Percentiles rank a stretch among this genome's conserved stretches.
Evolutionary conservation across 1,140 invertebrate genomes (phyloP).

Genomic region (Diploscapter pachys): DNA sequence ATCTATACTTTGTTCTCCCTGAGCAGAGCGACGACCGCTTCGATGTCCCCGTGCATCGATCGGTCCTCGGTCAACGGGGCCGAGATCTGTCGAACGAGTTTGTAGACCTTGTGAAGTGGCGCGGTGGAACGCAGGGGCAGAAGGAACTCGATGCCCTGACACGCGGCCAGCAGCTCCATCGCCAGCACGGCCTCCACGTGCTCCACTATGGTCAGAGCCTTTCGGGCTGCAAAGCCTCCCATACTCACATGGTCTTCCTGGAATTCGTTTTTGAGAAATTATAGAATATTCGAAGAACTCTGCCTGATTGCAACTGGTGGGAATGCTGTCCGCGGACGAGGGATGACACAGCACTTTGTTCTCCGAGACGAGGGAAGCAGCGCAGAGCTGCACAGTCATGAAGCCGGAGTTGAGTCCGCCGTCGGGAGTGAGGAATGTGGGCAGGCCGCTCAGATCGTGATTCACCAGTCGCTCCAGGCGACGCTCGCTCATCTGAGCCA

Average conservation of each 20-base stretch:
- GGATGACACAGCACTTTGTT: conserved; percentile 76
- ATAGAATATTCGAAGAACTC: not conserved
- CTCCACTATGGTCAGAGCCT: conserved; percentile 64
- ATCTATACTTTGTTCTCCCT: conserved; percentile 48
- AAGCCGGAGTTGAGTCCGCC: conserved; percentile 75
- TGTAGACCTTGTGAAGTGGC: conserved; percentile 71
- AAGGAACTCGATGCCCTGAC: conserved; percentile 74
- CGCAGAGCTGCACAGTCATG: conserved; percentile 74
- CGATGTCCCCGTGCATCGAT: conserved; percentile 57
- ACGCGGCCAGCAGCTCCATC: conserved; percentile 71
- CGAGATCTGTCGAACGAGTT: conserved; percentile 64
- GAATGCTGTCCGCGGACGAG: conserved; percentile 69
- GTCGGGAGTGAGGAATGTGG: conserved; percentile 71
- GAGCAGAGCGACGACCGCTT: conserved; percentile 49
- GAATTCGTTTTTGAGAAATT: not conserved
- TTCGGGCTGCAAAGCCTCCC: conserved; percentile 73
- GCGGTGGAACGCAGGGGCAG: conserved; percentile 70
- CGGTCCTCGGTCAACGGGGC: conserved; percentile 53
- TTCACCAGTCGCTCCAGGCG: conserved; percentile 72
- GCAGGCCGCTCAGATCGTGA: conserved; percentile 65
- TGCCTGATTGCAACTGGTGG: conserved; percentile 70
- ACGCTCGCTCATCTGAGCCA: conserved; percentile 73
- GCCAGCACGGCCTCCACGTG: conserved; percentile 66
- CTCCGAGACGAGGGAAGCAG: conserved; percentile 71
- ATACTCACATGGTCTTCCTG: conserved; percentile 74